phyloP scores from a whole-genome alignment of 2,113 vertebrate genomes.

The Brachypodius melanocephalos region DNA sequence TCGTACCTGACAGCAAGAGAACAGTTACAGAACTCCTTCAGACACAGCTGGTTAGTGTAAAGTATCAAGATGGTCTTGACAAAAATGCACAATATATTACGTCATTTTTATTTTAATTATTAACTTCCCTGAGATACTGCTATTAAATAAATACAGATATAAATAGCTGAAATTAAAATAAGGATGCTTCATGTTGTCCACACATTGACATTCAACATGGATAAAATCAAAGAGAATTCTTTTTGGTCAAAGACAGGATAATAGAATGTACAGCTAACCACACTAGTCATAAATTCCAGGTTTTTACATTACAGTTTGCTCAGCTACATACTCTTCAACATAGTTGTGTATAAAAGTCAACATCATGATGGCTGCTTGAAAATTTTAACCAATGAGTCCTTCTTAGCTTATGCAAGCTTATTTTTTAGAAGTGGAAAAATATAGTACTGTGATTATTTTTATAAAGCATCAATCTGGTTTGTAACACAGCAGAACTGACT shows the following conservation, averaged over 20 bases:
- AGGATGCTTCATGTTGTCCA: neutral
- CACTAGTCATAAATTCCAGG: neutral
- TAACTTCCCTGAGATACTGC: neutral
- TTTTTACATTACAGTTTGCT: neutral
- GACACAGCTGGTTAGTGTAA: neutral
- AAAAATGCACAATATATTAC: neutral
- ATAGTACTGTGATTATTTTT: neutral
- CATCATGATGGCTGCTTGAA: neutral
- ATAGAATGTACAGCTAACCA: neutral
- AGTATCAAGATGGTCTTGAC: neutral
- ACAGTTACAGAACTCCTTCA: neutral
- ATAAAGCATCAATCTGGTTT: neutral
- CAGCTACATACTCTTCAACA: neutral
- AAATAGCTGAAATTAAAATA: neutral
- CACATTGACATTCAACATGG: neutral
- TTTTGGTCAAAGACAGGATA: neutral
- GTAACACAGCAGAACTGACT: neutral
- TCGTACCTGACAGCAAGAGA: neutral
- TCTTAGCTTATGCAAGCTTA: neutral
- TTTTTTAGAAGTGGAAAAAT: neutral
- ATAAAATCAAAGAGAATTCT: neutral
- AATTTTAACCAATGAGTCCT: neutral
- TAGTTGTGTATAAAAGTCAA: neutral
- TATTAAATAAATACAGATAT: neutral
- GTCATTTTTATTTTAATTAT: neutral